phyloP scores from a whole-genome alignment of 2,888 invertebrate genomes.

The Antheraea yamamai region DNA sequence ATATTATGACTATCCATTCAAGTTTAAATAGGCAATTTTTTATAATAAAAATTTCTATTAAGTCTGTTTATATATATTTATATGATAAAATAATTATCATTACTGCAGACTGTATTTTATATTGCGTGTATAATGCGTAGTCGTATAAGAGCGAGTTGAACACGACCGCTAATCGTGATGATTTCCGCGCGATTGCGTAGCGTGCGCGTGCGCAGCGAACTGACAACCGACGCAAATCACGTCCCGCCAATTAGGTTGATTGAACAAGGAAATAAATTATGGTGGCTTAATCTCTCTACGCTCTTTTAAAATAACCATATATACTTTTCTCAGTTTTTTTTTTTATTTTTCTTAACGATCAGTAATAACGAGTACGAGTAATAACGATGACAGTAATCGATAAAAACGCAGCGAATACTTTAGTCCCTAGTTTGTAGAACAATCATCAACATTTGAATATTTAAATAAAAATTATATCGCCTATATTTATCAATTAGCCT shows the following conservation, averaged over 20 bases:
- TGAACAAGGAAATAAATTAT: constrained; percentile 1
- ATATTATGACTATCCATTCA: too few relatives aligned
- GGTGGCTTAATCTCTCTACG: neutral
- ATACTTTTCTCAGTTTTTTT: neutral
- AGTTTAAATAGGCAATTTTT: too few relatives aligned
- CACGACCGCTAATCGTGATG: constrained; percentile 20
- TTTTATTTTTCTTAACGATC: neutral
- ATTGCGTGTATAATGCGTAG: neutral
- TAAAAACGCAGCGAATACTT: too few relatives aligned
- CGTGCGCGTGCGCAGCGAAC: constrained; percentile 14
- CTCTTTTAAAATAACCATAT: neutral
- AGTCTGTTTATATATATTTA: too few relatives aligned
- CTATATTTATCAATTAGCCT: too few relatives aligned
- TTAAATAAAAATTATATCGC: too few relatives aligned
- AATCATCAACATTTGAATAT: too few relatives aligned
- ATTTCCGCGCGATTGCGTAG: constrained; percentile 22
- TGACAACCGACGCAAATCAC: constrained; percentile 5
- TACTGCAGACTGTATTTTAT: neutral
- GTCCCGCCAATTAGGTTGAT: neutral
- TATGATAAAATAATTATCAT: too few relatives aligned
- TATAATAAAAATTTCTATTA: too few relatives aligned
- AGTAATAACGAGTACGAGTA: too few relatives aligned
- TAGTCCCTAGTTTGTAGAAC: too few relatives aligned
- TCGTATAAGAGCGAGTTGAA: neutral
- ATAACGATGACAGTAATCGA: too few relatives aligned